These are phyloP conservation scores for Ischnus inquisitorius DNA, from an alignment of 2,888 invertebrate species.

Conservation along the genomic window DNA sequence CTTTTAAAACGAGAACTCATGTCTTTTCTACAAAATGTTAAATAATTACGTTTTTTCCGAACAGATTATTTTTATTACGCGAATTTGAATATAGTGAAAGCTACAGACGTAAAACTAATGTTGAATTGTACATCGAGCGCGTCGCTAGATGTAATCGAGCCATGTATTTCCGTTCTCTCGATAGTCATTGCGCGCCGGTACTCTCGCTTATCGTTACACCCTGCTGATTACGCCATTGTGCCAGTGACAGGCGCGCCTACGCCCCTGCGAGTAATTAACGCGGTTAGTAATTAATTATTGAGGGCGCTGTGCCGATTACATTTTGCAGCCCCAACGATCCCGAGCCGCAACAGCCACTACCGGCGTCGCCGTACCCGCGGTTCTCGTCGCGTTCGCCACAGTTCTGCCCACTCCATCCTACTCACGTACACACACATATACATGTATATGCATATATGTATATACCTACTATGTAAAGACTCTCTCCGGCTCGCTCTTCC, in stretches of 20 bases:
- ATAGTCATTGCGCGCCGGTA: background rate
- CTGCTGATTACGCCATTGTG: constrained; percentile 76
- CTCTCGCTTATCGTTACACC: constrained; percentile 46
- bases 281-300: constrained; percentile 84
- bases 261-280: constrained; percentile 83
- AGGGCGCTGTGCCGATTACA: constrained; percentile 84
- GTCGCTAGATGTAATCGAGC: background rate
- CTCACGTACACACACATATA: background rate
- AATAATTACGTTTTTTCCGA: no score
- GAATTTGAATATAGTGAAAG: no score
- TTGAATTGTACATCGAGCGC: no score
- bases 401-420: constrained; percentile 1
- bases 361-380: constrained; percentile 25
- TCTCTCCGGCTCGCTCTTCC: constrained; percentile 16
- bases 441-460: no score
- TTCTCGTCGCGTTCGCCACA: constrained; percentile 10
- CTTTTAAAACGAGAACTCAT: no score
- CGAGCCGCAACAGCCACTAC: constrained; percentile 23
- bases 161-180: background rate
- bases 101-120: no score
- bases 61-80: no score
- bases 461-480: background rate
- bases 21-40: no score
- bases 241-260: constrained; percentile 81
- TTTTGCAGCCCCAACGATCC: constrained; percentile 79